Conservation (phyloP, 1,140 invertebrate genomes). For the Schlechtendalia chinensis region DNA sequence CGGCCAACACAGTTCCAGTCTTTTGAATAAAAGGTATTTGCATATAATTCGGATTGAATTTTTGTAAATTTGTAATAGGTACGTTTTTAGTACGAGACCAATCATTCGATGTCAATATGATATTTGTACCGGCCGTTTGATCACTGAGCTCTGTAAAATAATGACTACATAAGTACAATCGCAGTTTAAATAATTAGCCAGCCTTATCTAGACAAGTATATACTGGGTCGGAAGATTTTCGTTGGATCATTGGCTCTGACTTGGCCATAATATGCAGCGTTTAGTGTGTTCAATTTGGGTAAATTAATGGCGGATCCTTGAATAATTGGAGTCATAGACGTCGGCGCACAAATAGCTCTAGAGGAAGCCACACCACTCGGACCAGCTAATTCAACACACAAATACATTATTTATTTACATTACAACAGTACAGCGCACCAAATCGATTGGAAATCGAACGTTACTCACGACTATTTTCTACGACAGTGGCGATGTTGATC, state of each 20-base stretch:
- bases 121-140: slow-evolving; percentile 28
- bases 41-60: slow-evolving; percentile 29
- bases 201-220: not conserved
- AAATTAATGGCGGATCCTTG: not conserved
- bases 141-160: slow-evolving; percentile 22
- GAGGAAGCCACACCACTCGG: not conserved
- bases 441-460: too few species aligned
- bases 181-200: not conserved
- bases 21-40: slow-evolving; percentile 43
- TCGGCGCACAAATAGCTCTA: not conserved
- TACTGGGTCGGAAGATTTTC: slow-evolving; percentile 18
- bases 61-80: slow-evolving; percentile 28
- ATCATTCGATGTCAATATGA: slow-evolving; percentile 29
- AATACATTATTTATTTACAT: too few species aligned
- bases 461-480: slow-evolving; percentile 17
- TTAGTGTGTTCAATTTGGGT: slow-evolving; percentile 6
- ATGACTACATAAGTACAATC: not conserved
- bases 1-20: not conserved
- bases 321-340: not conserved
- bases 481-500: not conserved
- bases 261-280: slow-evolving; percentile 3
- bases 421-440: too few species aligned
- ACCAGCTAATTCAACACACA: not conserved
- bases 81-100: slow-evolving; percentile 22
- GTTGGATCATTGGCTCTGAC: not conserved